Base-by-base conservation (phyloP, 2,113 vertebrate species). In the Lonchura striata region DNA sequence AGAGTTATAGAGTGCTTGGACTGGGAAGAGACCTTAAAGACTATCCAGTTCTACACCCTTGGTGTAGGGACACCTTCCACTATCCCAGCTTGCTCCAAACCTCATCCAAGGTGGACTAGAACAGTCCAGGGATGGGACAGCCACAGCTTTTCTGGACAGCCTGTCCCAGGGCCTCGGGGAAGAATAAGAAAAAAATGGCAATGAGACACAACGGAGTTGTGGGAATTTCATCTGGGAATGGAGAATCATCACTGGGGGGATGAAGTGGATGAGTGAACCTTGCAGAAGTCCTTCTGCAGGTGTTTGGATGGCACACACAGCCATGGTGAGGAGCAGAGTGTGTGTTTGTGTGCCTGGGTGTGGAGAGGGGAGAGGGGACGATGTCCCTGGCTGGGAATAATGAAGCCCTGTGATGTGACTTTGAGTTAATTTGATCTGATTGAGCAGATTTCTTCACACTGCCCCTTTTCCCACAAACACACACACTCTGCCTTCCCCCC, bases 361-460 rank as follows among this genome's bases (percentile, higher is more conserved):
- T 1, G 3, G 35, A 82, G 44, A 89, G 59, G 56, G 44, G 23
- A 42, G 9, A 15, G 28, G 53, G 65, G 16, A n/a, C 1, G 0
- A 27, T 63, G 72, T 74, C 86, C 82, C 60, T 70, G 41, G 64
- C 72, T 6, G 56, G 65, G 16, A 94, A 86, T 86, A 88, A 83
- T 31, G 69, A 87, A 86, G 74, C 49, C 35, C 33, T 25, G 5
- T 18, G 42, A 92, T 61, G 46, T 82, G 93, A 88, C 72, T 93
- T 74, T 15, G 82, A 97, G 91, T 94, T 95, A 91, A 96, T 96
- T 95, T 57, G 95, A 95, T 86, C 92, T 97, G 95, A 93, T 75
- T 83, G 94, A 95, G 92, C 85, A 93, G 87, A 76, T 95, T 96
- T 96, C 93, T 96, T 68, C 88, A 79, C 88, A 61, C 84, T 90